A percentile compares a stretch with the other conserved stretches of the same genome.
Evolutionary conservation across 2,888 invertebrate genomes (phyloP).

Genomic region (Chloromyia formosa): DNA sequence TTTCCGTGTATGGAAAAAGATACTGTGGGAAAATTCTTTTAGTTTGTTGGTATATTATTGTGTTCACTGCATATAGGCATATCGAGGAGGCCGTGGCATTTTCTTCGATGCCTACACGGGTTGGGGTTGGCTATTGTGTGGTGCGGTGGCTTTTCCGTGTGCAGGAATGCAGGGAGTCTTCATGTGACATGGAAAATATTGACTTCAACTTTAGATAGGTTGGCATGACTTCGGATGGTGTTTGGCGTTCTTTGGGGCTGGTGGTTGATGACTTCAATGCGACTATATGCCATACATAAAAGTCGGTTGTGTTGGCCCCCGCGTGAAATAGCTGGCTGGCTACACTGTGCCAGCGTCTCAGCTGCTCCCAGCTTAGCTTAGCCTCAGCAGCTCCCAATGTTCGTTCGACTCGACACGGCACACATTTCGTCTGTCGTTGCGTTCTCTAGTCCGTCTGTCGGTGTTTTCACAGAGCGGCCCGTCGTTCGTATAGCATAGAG

Average conservation of each 20-base stretch:
- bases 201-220: slow-evolving; percentile 18
- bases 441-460: slow-evolving; percentile 27
- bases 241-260: slow-evolving; percentile 9
- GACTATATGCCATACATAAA: neutral
- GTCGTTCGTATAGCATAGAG: slow-evolving; percentile 30
- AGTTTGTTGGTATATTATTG: slow-evolving; percentile 14
- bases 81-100: slow-evolving; percentile 19
- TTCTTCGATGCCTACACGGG: slow-evolving; percentile 14
- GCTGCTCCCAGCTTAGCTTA: slow-evolving; percentile 29
- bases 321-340: slow-evolving; percentile 16
- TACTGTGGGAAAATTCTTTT: slow-evolving; percentile 33
- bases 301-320: slow-evolving; percentile 1
- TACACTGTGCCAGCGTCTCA: neutral
- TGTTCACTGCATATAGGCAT: slow-evolving; percentile 14
- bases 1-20: slow-evolving; percentile 31
- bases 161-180: neutral
- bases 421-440: slow-evolving; percentile 36
- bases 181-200: slow-evolving; percentile 29
- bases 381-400: neutral
- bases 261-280: slow-evolving; percentile 9
- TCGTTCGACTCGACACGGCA: slow-evolving; percentile 7
- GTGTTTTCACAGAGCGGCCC: slow-evolving; percentile 17
- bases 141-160: slow-evolving; percentile 1
- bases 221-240: slow-evolving; percentile 13
- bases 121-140: slow-evolving; percentile 12